These are phyloP conservation scores for Periophthalmus magnuspinnatus DNA, from an alignment of 2,797 vertebrate species.

Conservation along the genomic window DNA sequence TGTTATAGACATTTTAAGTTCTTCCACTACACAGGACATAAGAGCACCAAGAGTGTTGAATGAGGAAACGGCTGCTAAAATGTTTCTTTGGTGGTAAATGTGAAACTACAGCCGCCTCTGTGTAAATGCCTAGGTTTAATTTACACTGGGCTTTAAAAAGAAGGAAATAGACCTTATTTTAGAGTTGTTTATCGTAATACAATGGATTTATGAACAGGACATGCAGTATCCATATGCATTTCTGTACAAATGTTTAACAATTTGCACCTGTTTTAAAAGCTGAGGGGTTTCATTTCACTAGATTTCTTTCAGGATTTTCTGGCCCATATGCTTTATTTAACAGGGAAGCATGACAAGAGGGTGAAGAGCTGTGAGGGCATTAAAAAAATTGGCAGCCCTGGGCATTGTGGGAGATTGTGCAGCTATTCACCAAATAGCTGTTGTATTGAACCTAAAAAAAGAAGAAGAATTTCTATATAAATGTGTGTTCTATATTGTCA, in stretches of 20 bases:
- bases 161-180: background rate
- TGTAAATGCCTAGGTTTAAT: constrained; percentile 1
- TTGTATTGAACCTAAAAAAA: too few species aligned
- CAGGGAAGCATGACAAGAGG: background rate
- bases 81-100: background rate
- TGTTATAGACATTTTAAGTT: constrained; percentile 8
- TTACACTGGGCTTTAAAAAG: constrained; percentile 9
- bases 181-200: background rate
- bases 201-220: background rate
- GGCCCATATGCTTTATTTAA: background rate
- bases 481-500: background rate
- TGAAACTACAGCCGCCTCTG: background rate
- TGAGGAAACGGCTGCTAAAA: constrained; percentile 13
- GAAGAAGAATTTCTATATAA: too few species aligned
- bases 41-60: constrained; percentile 15
- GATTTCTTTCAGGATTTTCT: too few species aligned
- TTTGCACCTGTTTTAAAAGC: background rate
- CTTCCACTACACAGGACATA: constrained; percentile 14
- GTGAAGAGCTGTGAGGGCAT: background rate
- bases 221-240: background rate
- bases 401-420: background rate
- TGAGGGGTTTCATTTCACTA: too few species aligned
- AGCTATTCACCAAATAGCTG: too few species aligned
- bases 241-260: background rate
- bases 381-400: background rate